Evolutionary conservation across 2,888 invertebrate species (phyloP), one percentile per base, ranked within the genome.

Genomic region (Meta bourneti): DNA sequence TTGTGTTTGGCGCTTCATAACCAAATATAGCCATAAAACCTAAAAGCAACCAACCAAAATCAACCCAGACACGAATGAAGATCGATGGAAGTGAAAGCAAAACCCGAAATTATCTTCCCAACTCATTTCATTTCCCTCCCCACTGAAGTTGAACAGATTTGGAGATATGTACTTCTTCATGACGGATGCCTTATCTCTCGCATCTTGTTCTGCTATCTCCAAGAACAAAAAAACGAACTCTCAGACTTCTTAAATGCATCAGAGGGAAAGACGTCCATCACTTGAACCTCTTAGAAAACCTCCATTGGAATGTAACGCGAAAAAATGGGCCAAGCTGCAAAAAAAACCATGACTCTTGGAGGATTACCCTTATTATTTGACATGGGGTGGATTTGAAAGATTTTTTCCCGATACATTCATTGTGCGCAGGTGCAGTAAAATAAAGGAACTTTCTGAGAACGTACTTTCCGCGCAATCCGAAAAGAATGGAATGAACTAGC

Each of bases 341-440:
- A 8, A 1, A 11, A 51, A 13, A 6, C 49, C 51, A 51, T 77
- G 52, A 77, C 34, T n/a, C 51, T 77, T 13, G 81, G 70, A 49
- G 70, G 81, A 81, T 81, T 81, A 81, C 81, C 70, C 70, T 81
- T 70, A 81, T 81, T 81, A 81, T 81, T 70, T 19, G 81, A 77
- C 49, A 7, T 49, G 48, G 7, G 81, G 19, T 49, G 20, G 48
- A 70, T 16, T n/a, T 11, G 19, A 7, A 19, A n/a, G 72, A 72
- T 72, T 72, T 72, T 34, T 20, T 34, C 72, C 20, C 19, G 19
- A 72, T 19, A 9, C 19, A 19, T 19, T n/a, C 72, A 72, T 72
- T 72, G 19, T 72, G 72, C 19, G 7, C 19, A 69, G 72, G 72
- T n/a, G 72, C 19, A n/a, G 9, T n/a, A 20, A 34, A n/a, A 72